These are phyloP conservation scores for Thaleichthys pacificus DNA, from an alignment of 2,797 vertebrate genomes.

Conservation along the genomic window DNA sequence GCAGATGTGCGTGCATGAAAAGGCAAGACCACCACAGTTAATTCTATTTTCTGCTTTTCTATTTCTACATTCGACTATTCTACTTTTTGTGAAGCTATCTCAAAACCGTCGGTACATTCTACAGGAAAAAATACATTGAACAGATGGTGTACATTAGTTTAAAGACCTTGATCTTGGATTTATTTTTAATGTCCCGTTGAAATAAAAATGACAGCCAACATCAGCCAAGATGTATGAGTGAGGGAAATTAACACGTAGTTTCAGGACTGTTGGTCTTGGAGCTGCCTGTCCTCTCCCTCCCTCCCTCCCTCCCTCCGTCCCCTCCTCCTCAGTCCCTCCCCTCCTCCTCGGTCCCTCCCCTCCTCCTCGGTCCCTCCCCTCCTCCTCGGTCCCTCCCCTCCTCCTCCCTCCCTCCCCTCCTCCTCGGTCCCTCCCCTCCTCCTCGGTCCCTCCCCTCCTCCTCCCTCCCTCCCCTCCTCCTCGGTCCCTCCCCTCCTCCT, in stretches of 20 bases:
- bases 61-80: background rate
- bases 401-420: background rate
- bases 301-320: conserved; percentile 1
- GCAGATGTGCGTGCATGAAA: background rate
- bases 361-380: background rate
- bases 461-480: too few relatives aligned
- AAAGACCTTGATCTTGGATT: too few relatives aligned
- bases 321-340: background rate
- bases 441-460: background rate
- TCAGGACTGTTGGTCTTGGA: too few relatives aligned
- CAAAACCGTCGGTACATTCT: background rate
- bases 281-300: conserved; percentile 14
- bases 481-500: too few relatives aligned
- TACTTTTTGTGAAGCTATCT: background rate
- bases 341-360: background rate
- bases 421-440: background rate
- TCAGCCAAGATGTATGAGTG: too few relatives aligned
- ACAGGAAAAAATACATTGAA: too few relatives aligned
- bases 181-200: too few relatives aligned
- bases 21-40: too few relatives aligned
- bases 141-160: background rate
- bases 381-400: background rate
- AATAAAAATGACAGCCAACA: too few relatives aligned
- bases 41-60: too few relatives aligned
- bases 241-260: too few relatives aligned